phyloP scores from a whole-genome alignment of 2,888 invertebrate species.

The Callosobruchus maculatus region DNA sequence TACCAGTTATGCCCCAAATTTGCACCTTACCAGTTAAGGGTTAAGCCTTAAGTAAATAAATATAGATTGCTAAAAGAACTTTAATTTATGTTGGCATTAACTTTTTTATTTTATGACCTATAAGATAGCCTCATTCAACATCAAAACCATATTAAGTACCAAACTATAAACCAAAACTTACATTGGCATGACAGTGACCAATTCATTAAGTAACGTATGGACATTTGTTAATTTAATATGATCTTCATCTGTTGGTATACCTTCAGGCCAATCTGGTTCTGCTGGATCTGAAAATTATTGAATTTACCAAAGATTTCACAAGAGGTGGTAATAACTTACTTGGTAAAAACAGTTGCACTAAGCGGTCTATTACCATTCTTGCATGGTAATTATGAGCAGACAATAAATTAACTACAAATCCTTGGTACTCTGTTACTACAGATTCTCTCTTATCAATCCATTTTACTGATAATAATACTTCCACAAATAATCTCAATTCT shows the following conservation, averaged over 20 bases:
- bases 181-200: conserved; percentile 58
- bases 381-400: conserved; percentile 66
- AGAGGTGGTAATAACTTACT: conserved; percentile 41
- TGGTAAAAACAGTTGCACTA: conserved; percentile 60
- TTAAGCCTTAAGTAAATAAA: too few relatives aligned
- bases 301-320: background rate
- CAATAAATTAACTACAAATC: conserved; percentile 64
- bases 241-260: conserved; percentile 55
- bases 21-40: too few relatives aligned
- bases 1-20: too few relatives aligned
- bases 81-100: too few relatives aligned
- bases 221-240: conserved; percentile 59
- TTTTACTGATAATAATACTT: conserved; percentile 57
- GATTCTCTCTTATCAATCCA: conserved; percentile 55
- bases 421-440: conserved; percentile 57
- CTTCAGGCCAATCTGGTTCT: conserved; percentile 58
- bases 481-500: conserved; percentile 57
- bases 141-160: too few relatives aligned
- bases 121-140: too few relatives aligned
- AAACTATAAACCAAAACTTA: conserved; percentile 40
- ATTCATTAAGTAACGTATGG: conserved; percentile 51
- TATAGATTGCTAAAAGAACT: too few relatives aligned
- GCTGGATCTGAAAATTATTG: conserved; percentile 42
- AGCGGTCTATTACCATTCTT: conserved; percentile 57
- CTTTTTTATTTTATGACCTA: too few relatives aligned